Conservation (phyloP, 2,797 vertebrate genomes). For the Pseudochromis fuscus region DNA sequence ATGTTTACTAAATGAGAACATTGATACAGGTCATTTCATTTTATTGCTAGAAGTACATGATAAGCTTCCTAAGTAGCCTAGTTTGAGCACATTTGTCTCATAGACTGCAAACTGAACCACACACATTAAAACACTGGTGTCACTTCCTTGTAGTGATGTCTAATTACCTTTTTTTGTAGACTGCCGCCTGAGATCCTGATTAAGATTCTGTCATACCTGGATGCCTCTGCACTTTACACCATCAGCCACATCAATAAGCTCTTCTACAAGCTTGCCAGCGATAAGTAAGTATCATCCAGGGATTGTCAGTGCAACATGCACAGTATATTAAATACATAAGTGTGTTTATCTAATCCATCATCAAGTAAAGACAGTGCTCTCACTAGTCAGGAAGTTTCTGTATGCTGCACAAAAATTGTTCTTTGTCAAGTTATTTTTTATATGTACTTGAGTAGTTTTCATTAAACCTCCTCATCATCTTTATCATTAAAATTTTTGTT, state of each 20-base stretch:
- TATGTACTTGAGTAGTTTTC: background rate
- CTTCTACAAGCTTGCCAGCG: slow-evolving; percentile 86
- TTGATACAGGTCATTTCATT: slow-evolving; percentile 4
- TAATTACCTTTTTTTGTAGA: slow-evolving; percentile 76
- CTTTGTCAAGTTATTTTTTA: background rate
- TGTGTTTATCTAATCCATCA: background rate
- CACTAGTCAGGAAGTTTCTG: too few relatives aligned
- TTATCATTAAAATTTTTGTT: background rate
- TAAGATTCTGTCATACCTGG: slow-evolving; percentile 90
- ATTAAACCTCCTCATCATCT: too few relatives aligned
- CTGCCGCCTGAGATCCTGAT: slow-evolving; percentile 88
- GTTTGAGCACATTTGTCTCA: slow-evolving; percentile 28
- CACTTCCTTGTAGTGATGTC: slow-evolving; percentile 39
- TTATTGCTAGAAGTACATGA: slow-evolving; percentile 15
- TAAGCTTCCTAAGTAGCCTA: slow-evolving; percentile 24
- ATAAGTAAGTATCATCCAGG: slow-evolving; percentile 88
- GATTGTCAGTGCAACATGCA: slow-evolving; percentile 6
- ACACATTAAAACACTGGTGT: slow-evolving; percentile 34
- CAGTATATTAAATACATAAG: slow-evolving; percentile 9
- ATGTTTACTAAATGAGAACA: slow-evolving; percentile 16
- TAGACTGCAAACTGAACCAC: slow-evolving; percentile 20
- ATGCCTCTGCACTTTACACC: slow-evolving; percentile 85
- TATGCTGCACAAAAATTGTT: too few relatives aligned
- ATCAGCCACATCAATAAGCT: slow-evolving; percentile 85
- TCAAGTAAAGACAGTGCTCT: background rate